Evolutionary conservation across 2,888 invertebrate species (phyloP).

Genomic region (Cephus nigrinus): DNA sequence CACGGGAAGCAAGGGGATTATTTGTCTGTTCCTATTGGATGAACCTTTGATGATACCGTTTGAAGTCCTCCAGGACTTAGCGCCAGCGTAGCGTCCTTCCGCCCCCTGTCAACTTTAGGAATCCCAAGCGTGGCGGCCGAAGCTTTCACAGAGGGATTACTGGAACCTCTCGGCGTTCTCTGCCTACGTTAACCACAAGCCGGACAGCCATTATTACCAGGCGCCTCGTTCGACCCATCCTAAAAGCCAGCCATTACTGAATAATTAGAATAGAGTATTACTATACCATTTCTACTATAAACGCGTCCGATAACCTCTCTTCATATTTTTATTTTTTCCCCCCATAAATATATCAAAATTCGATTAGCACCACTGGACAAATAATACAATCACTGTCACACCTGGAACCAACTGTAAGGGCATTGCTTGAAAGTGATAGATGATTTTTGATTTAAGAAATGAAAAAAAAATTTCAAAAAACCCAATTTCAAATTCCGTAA

Average conservation of each 20-base stretch:
- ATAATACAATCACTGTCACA: neutral
- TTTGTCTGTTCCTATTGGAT: constrained; percentile 51
- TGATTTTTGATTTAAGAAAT: neutral
- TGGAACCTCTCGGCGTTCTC: constrained; percentile 51
- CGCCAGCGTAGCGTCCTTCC: constrained; percentile 44
- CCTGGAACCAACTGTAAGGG: neutral
- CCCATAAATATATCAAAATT: neutral
- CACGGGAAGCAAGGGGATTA: constrained; percentile 48
- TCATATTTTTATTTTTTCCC: neutral
- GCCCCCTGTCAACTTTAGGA: constrained; percentile 33
- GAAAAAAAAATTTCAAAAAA: neutral
- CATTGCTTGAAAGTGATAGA: neutral
- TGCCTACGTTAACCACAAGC: constrained; percentile 58
- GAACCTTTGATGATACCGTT: constrained; percentile 64
- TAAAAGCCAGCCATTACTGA: constrained; percentile 35
- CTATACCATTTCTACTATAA: neutral
- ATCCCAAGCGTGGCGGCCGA: constrained; percentile 37
- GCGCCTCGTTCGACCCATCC: constrained; percentile 35
- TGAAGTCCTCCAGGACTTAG: constrained; percentile 44
- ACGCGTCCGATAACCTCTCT: neutral
- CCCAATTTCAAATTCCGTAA: neutral
- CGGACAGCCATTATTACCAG: constrained; percentile 61
- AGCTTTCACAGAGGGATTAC: constrained; percentile 60
- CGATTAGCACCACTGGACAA: neutral
- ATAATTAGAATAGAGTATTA: constrained; percentile 50